Base-by-base conservation (phyloP, 2,888 invertebrate genomes). In the Pammene aurita region DNA sequence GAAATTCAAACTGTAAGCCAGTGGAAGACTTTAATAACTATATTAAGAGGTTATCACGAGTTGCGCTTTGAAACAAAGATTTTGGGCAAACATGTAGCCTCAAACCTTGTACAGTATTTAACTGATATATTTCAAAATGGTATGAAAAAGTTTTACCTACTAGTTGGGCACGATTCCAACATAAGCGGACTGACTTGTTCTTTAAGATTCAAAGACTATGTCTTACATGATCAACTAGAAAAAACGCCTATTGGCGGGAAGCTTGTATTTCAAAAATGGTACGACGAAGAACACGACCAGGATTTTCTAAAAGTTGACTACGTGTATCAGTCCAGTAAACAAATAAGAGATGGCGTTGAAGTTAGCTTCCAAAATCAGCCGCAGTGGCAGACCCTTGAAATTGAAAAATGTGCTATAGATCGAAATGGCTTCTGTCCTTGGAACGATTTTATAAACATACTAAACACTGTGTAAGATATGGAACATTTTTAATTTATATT, bases 151-250 rank as follows among this genome's bases (percentile, higher is more conserved):
- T 79, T 88, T 18, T 80, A 82, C 0, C 57, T 84, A 4, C 74
- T 91, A 0, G 75, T 89, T 1, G 90, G 90, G 0, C 91, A 91
- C 66, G 91, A 91, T 78, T 81, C 89, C 0, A 89, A 90, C 77
- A 72, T 88, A 41, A 83, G 76, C 54, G 71, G 85, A 10, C 71
- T 89, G 0, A 73, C 85, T 13, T 75, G 76, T 0, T 78, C 83
- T 0, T 75, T 91, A 57, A 78, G 74, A 14, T 83, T 89, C 55
- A 80, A 84, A 70, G 66, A 75, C 0, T 88, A 80, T 69, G 71
- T 66, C 11, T 73, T 89, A 16, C 76, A 80, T 18, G 78, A 81
- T 44, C 88, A 88, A 62, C 77, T 78, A 34, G 90, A 91, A 72
- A 76, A 75, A 9, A 84, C 81, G 1, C 90, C 91, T 0, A 80